Evolutionary conservation across 2,888 invertebrate species (phyloP).

Genomic region (Hydrotaea diabolus): DNA sequence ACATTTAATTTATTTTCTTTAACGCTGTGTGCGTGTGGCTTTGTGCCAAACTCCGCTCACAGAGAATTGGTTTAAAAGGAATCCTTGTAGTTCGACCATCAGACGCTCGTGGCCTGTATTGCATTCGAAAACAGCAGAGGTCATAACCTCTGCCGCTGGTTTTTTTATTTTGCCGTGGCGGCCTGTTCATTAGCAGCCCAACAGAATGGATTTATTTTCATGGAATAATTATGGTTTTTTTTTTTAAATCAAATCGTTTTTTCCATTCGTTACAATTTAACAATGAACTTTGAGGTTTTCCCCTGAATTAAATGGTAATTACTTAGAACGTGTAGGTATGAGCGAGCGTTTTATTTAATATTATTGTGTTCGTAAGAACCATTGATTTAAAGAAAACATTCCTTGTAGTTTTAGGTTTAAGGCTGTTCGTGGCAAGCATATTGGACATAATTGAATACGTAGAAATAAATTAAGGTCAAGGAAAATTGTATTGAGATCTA

Average conservation of each 20-base stretch:
- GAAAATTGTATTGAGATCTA: too few species aligned
- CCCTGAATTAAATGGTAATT: neutral
- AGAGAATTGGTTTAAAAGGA: neutral
- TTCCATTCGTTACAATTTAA: slow-evolving; percentile 1
- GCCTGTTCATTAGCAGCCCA: neutral
- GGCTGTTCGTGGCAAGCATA: neutral
- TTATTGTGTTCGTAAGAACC: neutral
- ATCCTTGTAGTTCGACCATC: neutral
- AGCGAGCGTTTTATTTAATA: neutral
- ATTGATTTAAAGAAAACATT: neutral
- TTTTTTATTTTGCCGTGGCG: slow-evolving; percentile 34
- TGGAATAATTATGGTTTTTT: neutral
- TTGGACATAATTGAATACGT: neutral
- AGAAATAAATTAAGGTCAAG: too few species aligned
- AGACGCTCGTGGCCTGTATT: neutral
- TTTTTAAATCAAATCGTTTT: neutral
- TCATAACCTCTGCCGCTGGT: slow-evolving; percentile 60
- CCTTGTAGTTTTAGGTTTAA: neutral
- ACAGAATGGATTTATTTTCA: neutral
- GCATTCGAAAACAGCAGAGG: slow-evolving; percentile 24
- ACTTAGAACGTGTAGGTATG: neutral
- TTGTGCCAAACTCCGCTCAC: neutral
- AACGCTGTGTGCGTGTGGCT: neutral
- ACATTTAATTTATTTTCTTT: slow-evolving; percentile 23
- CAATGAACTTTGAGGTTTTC: slow-evolving; percentile 23